These are phyloP conservation scores for Eulimnadia texana DNA, from an alignment of 1,140 invertebrate genomes.

Conservation along the genomic window DNA sequence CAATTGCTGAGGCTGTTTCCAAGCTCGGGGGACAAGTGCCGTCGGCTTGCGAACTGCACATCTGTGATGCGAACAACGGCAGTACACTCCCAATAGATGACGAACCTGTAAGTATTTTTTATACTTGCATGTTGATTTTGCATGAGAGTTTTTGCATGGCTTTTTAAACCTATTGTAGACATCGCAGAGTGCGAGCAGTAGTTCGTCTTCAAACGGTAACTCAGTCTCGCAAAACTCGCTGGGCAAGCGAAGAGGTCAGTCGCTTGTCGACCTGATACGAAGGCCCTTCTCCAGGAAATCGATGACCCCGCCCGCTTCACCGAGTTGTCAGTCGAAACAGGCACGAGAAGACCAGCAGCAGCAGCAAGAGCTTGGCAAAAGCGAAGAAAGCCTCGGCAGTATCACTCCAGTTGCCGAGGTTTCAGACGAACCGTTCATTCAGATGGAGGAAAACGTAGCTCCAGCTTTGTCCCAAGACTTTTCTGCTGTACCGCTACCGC, in stretches of 20 bases:
- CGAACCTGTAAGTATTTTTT: background rate
- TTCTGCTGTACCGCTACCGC: background rate
- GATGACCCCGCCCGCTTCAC: constrained; percentile 39
- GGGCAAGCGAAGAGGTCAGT: constrained; percentile 14
- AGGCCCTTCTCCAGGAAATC: constrained; percentile 49
- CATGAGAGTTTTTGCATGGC: background rate
- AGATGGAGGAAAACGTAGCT: background rate
- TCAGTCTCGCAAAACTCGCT: constrained; percentile 3
- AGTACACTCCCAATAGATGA: background rate
- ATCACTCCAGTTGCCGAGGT: background rate
- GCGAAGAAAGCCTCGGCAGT: background rate
- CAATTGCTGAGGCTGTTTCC: constrained; percentile 64
- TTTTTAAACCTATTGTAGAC: too few relatives aligned
- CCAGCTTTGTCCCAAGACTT: background rate
- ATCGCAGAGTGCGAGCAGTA: background rate
- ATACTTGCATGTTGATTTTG: background rate
- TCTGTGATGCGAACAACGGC: background rate
- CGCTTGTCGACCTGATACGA: constrained; percentile 37
- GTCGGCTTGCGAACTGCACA: constrained; percentile 53
- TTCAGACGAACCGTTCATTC: background rate
- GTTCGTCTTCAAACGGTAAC: background rate
- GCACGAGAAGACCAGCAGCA: background rate
- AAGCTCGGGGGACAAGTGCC: constrained; percentile 51
- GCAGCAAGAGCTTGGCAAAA: background rate
- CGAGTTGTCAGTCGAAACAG: constrained; percentile 20